Evolutionary conservation across 1,140 invertebrate genomes (phyloP).

Genomic region (Onthophagus taurus): DNA sequence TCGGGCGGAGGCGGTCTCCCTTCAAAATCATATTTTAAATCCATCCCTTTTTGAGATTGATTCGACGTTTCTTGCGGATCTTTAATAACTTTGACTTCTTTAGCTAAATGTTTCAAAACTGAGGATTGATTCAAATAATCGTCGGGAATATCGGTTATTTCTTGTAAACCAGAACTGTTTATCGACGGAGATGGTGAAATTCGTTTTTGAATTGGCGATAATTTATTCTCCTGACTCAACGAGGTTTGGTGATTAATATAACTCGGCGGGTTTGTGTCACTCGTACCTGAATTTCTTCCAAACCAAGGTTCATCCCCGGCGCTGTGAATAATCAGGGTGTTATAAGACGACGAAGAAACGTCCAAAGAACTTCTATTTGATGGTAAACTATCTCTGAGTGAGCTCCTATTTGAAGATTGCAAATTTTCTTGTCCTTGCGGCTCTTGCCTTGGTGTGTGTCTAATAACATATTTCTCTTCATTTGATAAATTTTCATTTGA

Average conservation of each 20-base stretch:
- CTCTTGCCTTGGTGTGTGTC: constrained; percentile 76
- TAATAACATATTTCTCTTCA: constrained; percentile 74
- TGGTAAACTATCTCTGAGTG: constrained; percentile 58
- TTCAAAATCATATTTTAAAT: constrained; percentile 16
- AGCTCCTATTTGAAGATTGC: constrained; percentile 56
- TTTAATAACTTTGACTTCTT: constrained; percentile 58
- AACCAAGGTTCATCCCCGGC: constrained; percentile 58
- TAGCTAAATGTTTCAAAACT: constrained; percentile 78
- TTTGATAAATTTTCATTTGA: constrained; percentile 83
- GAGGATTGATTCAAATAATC: constrained; percentile 75
- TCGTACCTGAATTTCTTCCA: constrained; percentile 32
- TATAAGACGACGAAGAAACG: constrained; percentile 67
- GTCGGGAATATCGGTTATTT: constrained; percentile 76
- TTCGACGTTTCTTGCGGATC: constrained; percentile 23
- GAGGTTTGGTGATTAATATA: constrained; percentile 23
- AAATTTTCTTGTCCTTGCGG: constrained; percentile 84
- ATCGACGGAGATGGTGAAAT: constrained; percentile 31
- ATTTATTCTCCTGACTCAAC: constrained; percentile 1
- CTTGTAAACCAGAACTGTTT: constrained; percentile 47
- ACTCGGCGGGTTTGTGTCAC: constrained; percentile 20
- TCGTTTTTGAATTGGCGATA: constrained; percentile 11
- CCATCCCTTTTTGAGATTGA: neutral
- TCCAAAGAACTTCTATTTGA: constrained; percentile 64
- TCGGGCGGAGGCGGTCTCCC: constrained; percentile 30
- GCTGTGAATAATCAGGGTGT: constrained; percentile 71